These are phyloP conservation scores for Apotomis betuletana DNA, from an alignment of 2,888 invertebrate species.

Conservation along the genomic window DNA sequence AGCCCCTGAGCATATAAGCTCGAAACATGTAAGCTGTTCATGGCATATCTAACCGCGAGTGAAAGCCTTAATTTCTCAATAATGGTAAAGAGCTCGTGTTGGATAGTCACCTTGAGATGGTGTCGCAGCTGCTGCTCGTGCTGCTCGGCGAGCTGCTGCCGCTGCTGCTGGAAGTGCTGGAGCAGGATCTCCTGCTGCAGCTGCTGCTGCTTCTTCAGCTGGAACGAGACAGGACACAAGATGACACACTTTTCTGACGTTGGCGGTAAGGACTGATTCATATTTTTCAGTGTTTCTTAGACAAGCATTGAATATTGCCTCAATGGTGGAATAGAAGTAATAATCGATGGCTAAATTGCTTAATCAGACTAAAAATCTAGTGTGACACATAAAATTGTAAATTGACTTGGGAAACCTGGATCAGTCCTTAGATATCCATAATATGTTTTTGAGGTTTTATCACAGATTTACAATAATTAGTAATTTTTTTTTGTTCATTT, in stretches of 20 bases:
- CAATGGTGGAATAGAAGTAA: too few species aligned
- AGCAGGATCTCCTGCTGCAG: conserved; percentile 95
- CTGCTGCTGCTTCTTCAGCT: conserved; percentile 97
- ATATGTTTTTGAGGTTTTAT: too few species aligned
- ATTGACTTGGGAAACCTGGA: neutral
- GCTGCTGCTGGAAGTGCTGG: conserved; percentile 96
- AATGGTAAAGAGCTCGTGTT: neutral
- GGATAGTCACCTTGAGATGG: conserved; percentile 89
- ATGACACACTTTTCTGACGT: conserved; percentile 6
- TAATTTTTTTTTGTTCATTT: too few species aligned
- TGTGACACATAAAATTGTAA: neutral
- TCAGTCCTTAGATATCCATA: neutral
- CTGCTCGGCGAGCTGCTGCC: conserved; percentile 94
- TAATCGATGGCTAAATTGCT: too few species aligned
- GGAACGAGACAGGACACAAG: conserved; percentile 65
- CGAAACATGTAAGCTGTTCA: too few species aligned
- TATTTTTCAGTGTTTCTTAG: neutral
- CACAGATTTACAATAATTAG: too few species aligned
- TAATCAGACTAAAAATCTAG: neutral
- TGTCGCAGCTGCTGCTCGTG: conserved; percentile 95
- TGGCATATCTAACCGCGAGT: too few species aligned
- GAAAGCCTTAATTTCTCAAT: too few species aligned
- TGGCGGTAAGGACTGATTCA: conserved; percentile 1
- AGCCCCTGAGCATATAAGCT: too few species aligned
- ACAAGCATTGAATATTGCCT: too few species aligned